Evolutionary conservation across 2,113 vertebrate species (phyloP), one percentile per base, ranked within the genome.

Genomic region (Apus apus): DNA sequence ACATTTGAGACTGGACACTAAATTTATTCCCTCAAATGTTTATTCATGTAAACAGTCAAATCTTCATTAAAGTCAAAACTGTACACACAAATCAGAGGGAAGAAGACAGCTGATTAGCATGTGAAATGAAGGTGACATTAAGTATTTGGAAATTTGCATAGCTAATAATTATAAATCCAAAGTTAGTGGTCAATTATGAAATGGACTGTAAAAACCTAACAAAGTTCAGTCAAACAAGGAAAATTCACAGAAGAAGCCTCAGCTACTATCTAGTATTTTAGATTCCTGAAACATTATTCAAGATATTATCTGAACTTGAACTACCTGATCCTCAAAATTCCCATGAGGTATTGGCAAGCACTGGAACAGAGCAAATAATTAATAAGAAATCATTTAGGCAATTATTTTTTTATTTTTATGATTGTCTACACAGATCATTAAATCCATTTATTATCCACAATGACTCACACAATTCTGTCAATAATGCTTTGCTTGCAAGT

Each of bases 381-480:
- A 93, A 94, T 61, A 84, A 90, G 58, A 91, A 93, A 93, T 85
- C 32, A 77, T 66, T 87, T 89, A 66, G 77, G 73, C 70, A 82
- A 76, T 54, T 6, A 72, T 70, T 91, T 93, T 93, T 95, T 96
- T 96, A 78, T 73, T 94, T 85, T 93, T 92, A 32, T 75, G 72
- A 91, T 48, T 76, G 25, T 93, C 82, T 92, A 36, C 76, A 84
- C 78, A 86, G 68, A 96, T 89, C 90, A 90, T 91, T 91, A 93
- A 91, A 90, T 85, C 61, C 80, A 89, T 94, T 97, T 85, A 83
- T 92, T 94, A 94, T 50, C 70, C 54, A 62, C 67, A 90, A 77
- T 62, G 60, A 89, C 56, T 93, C 62, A 34, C 66, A 72, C 23
- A 40, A 74, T 71, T 88, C 87, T 89, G 67, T 94, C 93, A 96